Percentiles rank a stretch among this genome's conserved stretches.
phyloP scores from a whole-genome alignment of 2,113 vertebrate species.

The Catharus bicknelli region DNA sequence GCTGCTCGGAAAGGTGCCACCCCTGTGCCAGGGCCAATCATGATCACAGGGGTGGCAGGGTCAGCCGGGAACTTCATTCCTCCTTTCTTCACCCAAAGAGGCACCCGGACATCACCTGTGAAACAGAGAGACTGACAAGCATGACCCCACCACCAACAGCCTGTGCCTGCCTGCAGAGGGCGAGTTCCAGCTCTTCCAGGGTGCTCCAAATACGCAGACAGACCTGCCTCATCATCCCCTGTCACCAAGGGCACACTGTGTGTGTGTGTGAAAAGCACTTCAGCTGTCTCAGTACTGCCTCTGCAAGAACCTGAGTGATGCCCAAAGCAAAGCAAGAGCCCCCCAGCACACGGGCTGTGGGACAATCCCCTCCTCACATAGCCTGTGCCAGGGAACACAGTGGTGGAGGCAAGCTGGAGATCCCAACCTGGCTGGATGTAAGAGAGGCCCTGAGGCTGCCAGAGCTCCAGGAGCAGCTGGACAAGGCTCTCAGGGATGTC shows the following conservation, averaged over 20 bases:
- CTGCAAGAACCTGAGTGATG: background rate
- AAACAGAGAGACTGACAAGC: background rate
- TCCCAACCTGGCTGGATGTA: background rate
- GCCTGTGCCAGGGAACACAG: background rate
- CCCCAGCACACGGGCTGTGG: fast-evolving
- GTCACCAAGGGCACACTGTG: background rate
- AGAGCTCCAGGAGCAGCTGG: background rate
- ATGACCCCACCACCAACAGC: background rate
- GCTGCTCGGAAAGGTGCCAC: slow-evolving; percentile 93
- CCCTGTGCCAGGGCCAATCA: slow-evolving; percentile 96
- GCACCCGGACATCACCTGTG: slow-evolving; percentile 79
- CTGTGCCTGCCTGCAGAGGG: fast-evolving
- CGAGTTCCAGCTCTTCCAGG: background rate
- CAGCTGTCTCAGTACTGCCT: background rate
- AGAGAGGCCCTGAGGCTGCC: background rate
- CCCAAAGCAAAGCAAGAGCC: background rate
- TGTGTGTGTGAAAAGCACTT: background rate
- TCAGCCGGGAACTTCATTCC: slow-evolving; percentile 82
- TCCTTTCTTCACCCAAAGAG: slow-evolving; percentile 91
- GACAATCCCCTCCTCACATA: background rate
- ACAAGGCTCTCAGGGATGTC: background rate
- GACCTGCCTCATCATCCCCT: background rate
- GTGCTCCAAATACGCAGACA: fast-evolving
- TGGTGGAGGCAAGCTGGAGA: fast-evolving
- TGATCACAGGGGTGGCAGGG: slow-evolving; percentile 76